phyloP scores from a whole-genome alignment of 2,113 vertebrate species.

The Chascanopsetta lugubris region DNA sequence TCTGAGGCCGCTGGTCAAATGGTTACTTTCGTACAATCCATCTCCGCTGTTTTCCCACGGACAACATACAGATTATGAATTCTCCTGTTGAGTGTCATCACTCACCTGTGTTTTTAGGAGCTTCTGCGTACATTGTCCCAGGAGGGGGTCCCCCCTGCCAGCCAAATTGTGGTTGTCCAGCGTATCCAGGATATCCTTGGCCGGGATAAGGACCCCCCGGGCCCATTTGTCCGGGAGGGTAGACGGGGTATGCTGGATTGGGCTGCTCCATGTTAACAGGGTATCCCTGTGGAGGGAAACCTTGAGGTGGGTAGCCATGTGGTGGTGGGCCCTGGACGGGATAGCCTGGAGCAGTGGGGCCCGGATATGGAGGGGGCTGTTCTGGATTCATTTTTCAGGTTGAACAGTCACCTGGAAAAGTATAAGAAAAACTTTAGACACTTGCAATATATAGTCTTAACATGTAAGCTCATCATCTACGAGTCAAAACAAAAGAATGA shows the following conservation, averaged over 20 bases:
- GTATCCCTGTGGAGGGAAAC: conserved; percentile 78
- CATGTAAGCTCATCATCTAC: too few species aligned
- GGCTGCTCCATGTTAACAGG: conserved; percentile 80
- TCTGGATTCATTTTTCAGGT: conserved; percentile 86
- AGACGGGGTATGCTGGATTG: conserved; percentile 77
- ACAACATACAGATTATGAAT: too few species aligned
- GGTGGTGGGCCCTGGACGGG: conserved; percentile 79
- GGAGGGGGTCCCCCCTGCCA: conserved; percentile 87
- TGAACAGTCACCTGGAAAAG: conserved; percentile 66
- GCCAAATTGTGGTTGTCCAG: conserved; percentile 84
- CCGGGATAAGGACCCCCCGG: conserved; percentile 82
- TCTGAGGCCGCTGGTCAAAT: too few species aligned
- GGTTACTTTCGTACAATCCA: too few species aligned
- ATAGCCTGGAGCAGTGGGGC: conserved; percentile 85
- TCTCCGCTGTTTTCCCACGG: too few species aligned
- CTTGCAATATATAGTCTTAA: too few species aligned
- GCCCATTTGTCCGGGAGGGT: conserved; percentile 78
- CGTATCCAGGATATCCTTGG: conserved; percentile 72
- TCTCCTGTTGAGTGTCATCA: too few species aligned
- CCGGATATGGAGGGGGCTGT: conserved; percentile 90
- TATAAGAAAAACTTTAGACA: too few species aligned
- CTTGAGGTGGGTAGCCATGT: conserved; percentile 71
- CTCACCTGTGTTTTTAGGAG: conserved; percentile 95
- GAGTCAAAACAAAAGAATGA: background rate
- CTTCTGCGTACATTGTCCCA: conserved; percentile 84